These are phyloP conservation scores for Barypeithes pellucidus DNA, from an alignment of 2,888 invertebrate species.

Conservation along the genomic window DNA sequence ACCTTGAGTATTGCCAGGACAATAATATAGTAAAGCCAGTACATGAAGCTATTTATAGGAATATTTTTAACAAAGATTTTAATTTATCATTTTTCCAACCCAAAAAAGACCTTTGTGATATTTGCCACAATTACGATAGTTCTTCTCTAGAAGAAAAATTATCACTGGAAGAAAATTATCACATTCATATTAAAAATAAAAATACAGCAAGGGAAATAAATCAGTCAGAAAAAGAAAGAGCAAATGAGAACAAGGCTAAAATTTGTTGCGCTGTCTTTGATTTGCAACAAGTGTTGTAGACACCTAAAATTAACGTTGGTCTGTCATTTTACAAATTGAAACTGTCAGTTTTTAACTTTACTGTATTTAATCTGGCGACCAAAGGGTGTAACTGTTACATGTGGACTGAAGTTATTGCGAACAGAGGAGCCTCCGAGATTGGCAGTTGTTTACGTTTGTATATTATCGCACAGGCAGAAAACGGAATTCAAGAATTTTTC, in stretches of 20 bases:
- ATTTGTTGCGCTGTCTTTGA: no score
- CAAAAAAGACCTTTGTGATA: background rate
- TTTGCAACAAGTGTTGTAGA: no score
- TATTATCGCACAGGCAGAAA: background rate
- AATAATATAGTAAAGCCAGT: background rate
- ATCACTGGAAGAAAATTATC: background rate
- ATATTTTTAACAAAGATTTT: background rate
- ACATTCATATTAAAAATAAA: background rate
- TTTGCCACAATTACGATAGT: background rate
- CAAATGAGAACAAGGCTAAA: no score
- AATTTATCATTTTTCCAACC: background rate
- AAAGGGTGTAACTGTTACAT: background rate
- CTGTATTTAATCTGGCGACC: background rate
- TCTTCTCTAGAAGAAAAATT: no score
- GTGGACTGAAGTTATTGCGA: background rate
- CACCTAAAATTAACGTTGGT: no score
- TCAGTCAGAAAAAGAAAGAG: no score
- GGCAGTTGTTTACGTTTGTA: constrained; percentile 1
- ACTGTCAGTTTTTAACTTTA: no score
- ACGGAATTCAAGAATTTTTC: background rate
- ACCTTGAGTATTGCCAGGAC: background rate
- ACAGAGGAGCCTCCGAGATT: constrained; percentile 1
- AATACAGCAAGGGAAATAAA: no score
- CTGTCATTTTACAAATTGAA: no score
- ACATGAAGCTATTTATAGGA: background rate